Base-by-base conservation (phyloP, 1,140 invertebrate species). In the Drosophila repleta region DNA sequence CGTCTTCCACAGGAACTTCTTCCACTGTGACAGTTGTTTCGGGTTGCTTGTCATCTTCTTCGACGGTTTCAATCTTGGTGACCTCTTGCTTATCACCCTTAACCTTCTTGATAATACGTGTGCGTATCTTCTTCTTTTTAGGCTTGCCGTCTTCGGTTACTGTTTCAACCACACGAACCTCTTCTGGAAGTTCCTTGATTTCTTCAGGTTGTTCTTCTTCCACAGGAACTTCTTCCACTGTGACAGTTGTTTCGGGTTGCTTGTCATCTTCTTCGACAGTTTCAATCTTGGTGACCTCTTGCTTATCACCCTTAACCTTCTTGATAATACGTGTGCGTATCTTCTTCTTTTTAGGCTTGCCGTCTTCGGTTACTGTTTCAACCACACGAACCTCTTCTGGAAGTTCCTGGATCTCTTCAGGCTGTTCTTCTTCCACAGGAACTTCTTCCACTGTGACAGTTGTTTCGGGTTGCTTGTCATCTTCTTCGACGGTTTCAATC, bases 251-350 rank as follows among this genome's bases (percentile, higher is more conserved):
- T 64, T 92, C 77, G 1, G 92, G 90, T 15, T 90, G 56, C 63
- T 92, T 90, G 26, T 91, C 90, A 6, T 92, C 90, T 68, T 93
- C 92, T 71, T 93, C 92, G 3, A 92, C 75, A 0, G 91, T 92
- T 41, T 93, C 91, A 37, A 92, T 92, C 49, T 91, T 90, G 0
- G 89, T 92, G 1, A 92, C 71, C 71, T 92, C 88, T 79, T 93
- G 73, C 13, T 88, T 90, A 1, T 88, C 81, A 5, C 91, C 92
- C 35, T 87, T 92, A 0, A 91, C 70, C 74, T 91, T 92, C 56
- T 92, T 90, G 10, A 91, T 90, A 0, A 91, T 66, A 1, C 90
- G 85, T 17, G 92, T 92, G 11, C 82, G 91, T 0, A 80, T 85
- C n/a, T 89, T 90, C 15, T 79, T 88, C 26, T 63, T 68, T n/a